Evolutionary conservation across 1,140 invertebrate genomes (phyloP), one percentile per base, ranked within the genome.

Genomic region (Zaprionus ghesquierei): DNA sequence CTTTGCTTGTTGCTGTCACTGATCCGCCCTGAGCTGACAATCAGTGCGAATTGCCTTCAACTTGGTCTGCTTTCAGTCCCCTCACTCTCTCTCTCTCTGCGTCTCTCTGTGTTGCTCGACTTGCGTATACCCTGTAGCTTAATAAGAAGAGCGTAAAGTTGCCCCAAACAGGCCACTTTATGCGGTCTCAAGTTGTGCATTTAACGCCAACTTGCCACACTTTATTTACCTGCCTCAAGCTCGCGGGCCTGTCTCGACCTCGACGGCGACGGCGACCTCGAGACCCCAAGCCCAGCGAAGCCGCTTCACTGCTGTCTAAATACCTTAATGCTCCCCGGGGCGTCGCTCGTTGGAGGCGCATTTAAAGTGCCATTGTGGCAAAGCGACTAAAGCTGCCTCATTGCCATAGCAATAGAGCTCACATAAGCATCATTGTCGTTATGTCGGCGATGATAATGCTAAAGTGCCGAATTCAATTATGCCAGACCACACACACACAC

Each of bases 291-390:
- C 15, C 10, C 27, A 29, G 25, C 9, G 38, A 20, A 12, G 18
- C 2, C 20, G 25, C 9, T 10, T 18, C 12, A 20, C 6, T 20
- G n/a, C 15, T 18, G 15, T 15, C 53, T 64, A 66, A 72, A 60
- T 68, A 54, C 55, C 56, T 60, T 33, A 72, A 66, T 54, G 70
- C 56, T 73, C 70, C 70, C 70, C 18, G 22, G 70, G 50, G 64
- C 56, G 49, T 25, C 29, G 49, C 63, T 68, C 10, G 33, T 27
- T 35, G 38, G 22, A 33, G 63, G 31, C 65, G 46, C 55, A 53
- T 72, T 66, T 72, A 60, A 72, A 72, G 62, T 66, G 69, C 61
- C 61, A 58, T 44, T 71, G 41, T 58, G 55, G 33, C 33, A 22
- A 25, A 5, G 5, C 25, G 44, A 53, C 44, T 13, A 25, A 59